These are phyloP conservation scores for Sebastes fasciatus DNA, from an alignment of 2,113 vertebrate species.

Conservation along the genomic window DNA sequence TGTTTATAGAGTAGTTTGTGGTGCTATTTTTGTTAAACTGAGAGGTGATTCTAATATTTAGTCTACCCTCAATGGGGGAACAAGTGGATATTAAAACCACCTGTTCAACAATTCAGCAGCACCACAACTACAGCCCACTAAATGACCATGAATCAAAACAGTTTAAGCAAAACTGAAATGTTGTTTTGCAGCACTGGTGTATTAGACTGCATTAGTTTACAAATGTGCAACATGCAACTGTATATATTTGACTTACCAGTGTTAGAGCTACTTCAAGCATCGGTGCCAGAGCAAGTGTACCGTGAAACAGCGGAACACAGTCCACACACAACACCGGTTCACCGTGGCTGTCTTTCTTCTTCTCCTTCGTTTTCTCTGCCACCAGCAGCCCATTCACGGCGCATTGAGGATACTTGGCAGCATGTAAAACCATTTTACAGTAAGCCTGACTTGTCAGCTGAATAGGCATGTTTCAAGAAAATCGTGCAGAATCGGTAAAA, in stretches of 20 bases:
- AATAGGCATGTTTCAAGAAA: conserved; percentile 84
- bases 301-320: conserved; percentile 96
- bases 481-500: background rate
- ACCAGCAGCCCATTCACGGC: conserved; percentile 94
- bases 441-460: conserved; percentile 95
- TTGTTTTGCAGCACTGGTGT: background rate
- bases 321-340: conserved; percentile 90
- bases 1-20: background rate
- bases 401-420: conserved; percentile 93
- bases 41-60: background rate
- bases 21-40: background rate
- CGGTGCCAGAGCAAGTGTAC: conserved; percentile 92
- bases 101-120: background rate
- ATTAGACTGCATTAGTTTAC: background rate
- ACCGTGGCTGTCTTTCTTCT: conserved; percentile 81
- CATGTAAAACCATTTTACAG: conserved; percentile 95
- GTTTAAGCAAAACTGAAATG: background rate
- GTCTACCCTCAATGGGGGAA: background rate
- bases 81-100: background rate
- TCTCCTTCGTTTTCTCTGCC: conserved; percentile 90
- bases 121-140: background rate
- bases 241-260: conserved; percentile 85
- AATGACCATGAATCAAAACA: background rate
- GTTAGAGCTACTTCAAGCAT: conserved; percentile 96
- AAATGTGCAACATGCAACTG: too few relatives aligned